Percentiles rank a stretch among this genome's conserved stretches.
Evolutionary conservation across 1,140 invertebrate genomes (phyloP).

Genomic region (Orius laevigatus): DNA sequence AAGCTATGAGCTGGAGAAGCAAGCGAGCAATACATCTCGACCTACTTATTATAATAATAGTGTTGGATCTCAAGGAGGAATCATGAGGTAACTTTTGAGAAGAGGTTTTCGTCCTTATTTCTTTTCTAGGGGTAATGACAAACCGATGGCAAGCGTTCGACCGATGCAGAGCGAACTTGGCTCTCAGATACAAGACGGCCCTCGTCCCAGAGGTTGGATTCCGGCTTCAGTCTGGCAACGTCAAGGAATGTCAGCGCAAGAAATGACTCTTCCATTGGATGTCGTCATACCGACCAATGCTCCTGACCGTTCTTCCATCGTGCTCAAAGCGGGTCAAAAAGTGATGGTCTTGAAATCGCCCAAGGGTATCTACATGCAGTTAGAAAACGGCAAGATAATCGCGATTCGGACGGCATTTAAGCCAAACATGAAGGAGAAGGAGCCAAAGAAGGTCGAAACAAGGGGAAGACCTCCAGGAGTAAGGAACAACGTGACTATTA

Average conservation of each 20-base stretch:
- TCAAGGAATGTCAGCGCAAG: constrained; percentile 86
- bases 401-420: constrained; percentile 72
- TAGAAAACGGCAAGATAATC: constrained; percentile 90
- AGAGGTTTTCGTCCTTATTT: not conserved
- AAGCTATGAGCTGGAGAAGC: constrained; percentile 87
- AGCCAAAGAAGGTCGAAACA: constrained; percentile 2
- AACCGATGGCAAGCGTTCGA: constrained; percentile 36
- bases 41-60: constrained; percentile 18
- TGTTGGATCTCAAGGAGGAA: constrained; percentile 2
- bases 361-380: constrained; percentile 88
- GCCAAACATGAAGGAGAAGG: constrained; percentile 28
- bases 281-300: constrained; percentile 86
- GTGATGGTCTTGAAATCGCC: constrained; percentile 87
- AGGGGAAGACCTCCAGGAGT: no score
- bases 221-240: constrained; percentile 74
- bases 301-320: constrained; percentile 63
- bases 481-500: constrained; percentile 8
- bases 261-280: constrained; percentile 80
- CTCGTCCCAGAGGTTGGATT: constrained; percentile 42
- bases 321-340: constrained; percentile 78
- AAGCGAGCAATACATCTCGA: constrained; percentile 36
- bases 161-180: constrained; percentile 34
- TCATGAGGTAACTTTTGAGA: not conserved
- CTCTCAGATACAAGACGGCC: constrained; percentile 21
- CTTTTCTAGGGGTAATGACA: constrained; percentile 24